A percentile compares a stretch with the other conserved stretches of the same genome.
These are phyloP conservation scores for Pelosia muscerda DNA, from an alignment of 2,888 invertebrate genomes.

Conservation along the genomic window DNA sequence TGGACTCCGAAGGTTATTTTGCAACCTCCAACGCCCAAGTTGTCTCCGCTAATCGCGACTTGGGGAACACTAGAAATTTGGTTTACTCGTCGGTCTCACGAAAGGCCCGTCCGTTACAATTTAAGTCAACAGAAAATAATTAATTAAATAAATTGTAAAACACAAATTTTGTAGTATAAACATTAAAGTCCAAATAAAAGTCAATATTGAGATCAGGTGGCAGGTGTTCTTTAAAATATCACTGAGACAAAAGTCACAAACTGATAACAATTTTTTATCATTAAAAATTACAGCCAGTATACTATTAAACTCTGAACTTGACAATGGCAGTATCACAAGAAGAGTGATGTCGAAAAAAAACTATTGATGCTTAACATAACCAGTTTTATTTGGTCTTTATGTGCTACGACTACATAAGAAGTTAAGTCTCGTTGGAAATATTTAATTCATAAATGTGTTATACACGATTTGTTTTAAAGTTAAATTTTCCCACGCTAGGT, in stretches of 20 bases:
- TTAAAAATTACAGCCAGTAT: background rate
- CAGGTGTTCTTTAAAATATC: background rate
- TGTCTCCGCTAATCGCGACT: too few species aligned
- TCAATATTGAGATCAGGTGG: too few species aligned
- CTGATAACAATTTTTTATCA: background rate
- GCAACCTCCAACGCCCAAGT: too few species aligned
- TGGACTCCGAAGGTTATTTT: too few species aligned
- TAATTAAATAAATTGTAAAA: too few species aligned
- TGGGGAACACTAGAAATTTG: too few species aligned
- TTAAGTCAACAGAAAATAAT: too few species aligned
- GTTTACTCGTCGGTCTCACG: too few species aligned
- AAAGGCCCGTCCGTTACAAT: too few species aligned
- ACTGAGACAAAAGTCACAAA: background rate
- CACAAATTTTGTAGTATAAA: too few species aligned
- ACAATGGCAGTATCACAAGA: background rate
- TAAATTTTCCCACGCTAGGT: background rate
- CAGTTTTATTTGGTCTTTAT: background rate
- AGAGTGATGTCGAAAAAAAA: background rate
- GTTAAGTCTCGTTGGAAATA: background rate
- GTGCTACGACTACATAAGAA: background rate
- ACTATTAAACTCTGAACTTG: conserved; percentile 1
- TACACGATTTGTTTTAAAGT: background rate
- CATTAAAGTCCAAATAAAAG: too few species aligned
- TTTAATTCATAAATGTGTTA: background rate
- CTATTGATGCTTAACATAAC: background rate